Evolutionary conservation across 2,113 vertebrate genomes (phyloP).

Genomic region (Neotoma lepida): DNA sequence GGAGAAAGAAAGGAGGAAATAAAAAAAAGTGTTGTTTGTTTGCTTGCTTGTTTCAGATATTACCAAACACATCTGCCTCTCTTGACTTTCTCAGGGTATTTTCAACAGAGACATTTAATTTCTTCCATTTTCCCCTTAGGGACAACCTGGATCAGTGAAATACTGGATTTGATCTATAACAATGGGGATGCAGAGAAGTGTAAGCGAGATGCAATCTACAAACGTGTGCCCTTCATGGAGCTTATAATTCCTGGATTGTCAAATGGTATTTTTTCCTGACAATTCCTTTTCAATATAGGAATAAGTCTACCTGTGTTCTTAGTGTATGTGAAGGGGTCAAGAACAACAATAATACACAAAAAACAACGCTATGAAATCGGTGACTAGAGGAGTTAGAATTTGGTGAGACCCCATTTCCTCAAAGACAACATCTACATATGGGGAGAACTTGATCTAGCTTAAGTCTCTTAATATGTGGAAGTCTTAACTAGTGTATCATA

Average conservation of each 20-base stretch:
- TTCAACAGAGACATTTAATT: neutral
- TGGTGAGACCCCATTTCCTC: neutral
- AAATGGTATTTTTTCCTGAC: constrained; percentile 56
- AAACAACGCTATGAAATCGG: neutral
- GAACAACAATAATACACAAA: neutral
- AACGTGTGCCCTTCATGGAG: constrained; percentile 83
- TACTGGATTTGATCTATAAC: constrained; percentile 83
- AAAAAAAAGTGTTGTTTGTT: neutral
- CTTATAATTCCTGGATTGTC: constrained; percentile 16
- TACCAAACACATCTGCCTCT: neutral
- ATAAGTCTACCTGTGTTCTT: neutral
- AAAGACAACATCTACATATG: neutral
- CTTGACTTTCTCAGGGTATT: neutral
- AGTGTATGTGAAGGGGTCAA: neutral
- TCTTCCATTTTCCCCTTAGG: constrained; percentile 60
- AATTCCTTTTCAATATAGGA: neutral
- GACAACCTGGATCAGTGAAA: constrained; percentile 83
- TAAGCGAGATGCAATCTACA: constrained; percentile 78
- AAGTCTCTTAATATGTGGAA: neutral
- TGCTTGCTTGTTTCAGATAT: neutral
- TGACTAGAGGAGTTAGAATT: neutral
- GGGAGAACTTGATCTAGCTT: neutral
- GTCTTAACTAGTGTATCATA: neutral
- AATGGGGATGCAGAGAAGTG: constrained; percentile 79
- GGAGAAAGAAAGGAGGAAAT: neutral